Conservation (phyloP, 2,888 invertebrate species). For the Gordius sp. region DNA sequence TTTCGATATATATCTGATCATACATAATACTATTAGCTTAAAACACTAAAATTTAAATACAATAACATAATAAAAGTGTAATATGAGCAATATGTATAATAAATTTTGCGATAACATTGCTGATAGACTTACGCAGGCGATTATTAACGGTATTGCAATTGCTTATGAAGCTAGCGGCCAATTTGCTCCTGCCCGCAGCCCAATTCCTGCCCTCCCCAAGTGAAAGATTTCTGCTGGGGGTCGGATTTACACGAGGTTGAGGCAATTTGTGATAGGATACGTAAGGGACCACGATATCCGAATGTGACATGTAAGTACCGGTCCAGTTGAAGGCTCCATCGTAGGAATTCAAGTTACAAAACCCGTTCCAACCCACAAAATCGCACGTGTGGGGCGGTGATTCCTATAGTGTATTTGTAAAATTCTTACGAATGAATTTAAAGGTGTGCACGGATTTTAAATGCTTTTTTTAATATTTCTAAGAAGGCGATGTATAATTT, state of each 20-base stretch:
- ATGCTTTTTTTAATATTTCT: no score
- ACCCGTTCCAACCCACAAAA: not conserved
- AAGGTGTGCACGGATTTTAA: no score
- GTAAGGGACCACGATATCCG: constrained; percentile 2
- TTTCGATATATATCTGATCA: no score
- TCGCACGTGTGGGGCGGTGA: not conserved
- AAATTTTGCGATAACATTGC: no score
- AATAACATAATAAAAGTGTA: no score
- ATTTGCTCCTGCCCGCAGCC: not conserved
- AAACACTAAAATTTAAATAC: no score
- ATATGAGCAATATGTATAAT: no score
- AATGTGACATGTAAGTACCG: not conserved
- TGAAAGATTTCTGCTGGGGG: not conserved
- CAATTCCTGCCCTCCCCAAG: not conserved
- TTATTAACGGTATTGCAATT: not conserved
- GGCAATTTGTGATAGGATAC: not conserved
- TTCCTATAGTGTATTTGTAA: not conserved
- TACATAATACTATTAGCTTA: no score
- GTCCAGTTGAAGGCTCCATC: not conserved
- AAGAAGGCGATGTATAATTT: no score
- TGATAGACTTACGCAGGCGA: not conserved
- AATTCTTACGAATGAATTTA: not conserved
- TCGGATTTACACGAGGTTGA: not conserved
- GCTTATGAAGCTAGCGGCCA: not conserved
- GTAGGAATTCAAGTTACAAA: not conserved